phyloP scores from a whole-genome alignment of 1,140 invertebrate species.

The Bradynema listronoti region DNA sequence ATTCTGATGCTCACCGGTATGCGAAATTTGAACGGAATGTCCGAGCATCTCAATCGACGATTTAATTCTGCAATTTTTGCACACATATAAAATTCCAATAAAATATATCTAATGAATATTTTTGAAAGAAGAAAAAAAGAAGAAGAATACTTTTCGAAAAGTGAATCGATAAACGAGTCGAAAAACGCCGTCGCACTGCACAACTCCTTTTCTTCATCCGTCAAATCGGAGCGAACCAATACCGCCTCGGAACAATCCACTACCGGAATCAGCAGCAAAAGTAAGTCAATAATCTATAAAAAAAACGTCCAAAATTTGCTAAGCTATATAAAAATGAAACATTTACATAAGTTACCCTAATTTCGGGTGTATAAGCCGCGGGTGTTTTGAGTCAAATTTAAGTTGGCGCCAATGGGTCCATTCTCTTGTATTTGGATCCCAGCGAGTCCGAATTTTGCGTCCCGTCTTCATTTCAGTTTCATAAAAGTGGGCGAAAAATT shows the following conservation, averaged over 20 bases:
- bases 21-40: constrained; percentile 10
- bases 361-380: too few species aligned
- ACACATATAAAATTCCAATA: not conserved
- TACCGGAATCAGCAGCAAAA: constrained; percentile 61
- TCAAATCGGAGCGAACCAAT: constrained; percentile 66
- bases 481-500: too few species aligned
- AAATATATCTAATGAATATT: constrained; percentile 7
- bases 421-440: too few species aligned
- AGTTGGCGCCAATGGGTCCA: too few species aligned
- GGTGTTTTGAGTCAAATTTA: too few species aligned
- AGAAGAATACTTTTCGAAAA: constrained; percentile 71
- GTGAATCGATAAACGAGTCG: constrained; percentile 79
- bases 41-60: constrained; percentile 47
- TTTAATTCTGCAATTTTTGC: constrained; percentile 36
- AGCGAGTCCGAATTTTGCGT: too few species aligned
- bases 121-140: too few species aligned
- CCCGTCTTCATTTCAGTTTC: too few species aligned
- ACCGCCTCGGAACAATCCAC: constrained; percentile 74
- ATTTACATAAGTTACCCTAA: too few species aligned
- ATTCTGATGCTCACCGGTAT: constrained; percentile 18
- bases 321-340: constrained; percentile 9
- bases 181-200: constrained; percentile 71
- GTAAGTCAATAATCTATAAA: constrained; percentile 20
- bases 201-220: constrained; percentile 63
- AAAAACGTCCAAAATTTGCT: too few species aligned